Base-by-base conservation (phyloP, 2,888 invertebrate species). In the Opisthograptis luteolata region DNA sequence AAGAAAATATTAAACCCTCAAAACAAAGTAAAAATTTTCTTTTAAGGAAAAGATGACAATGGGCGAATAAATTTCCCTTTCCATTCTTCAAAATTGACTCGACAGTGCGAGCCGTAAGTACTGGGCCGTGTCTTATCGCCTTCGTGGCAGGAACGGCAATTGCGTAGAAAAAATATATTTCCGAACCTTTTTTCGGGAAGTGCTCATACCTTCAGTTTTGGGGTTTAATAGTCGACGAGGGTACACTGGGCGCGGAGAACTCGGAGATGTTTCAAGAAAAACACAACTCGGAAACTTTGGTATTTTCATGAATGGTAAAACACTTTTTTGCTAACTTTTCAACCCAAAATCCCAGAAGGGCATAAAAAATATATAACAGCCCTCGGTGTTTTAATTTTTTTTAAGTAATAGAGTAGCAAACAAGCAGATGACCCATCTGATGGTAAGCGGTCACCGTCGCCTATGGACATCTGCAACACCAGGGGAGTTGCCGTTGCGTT, bases 61-160 rank as follows among this genome's bases (percentile, higher is more conserved):
- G 45, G 32, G 39, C 45, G 37, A 25, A 47, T 41, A 47, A 32
- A 31, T 31, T 42, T 37, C 12, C 37, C 6, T 37, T 42, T 37
- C 36, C 30, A 31, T 37, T 25, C 15, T 13, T 12, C 10, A 8
- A 43, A 37, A 43, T 43, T 37, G 25, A 14, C 42, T 31, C 48
- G 45, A 37, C 27, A 15, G 12, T 8, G 19, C 28, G 22, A 13
- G 15, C 9, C 30, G 39, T 27, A 34, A 57, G 56, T 46, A 46
- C 22, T 19, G 8, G 35, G 5, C 30, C 56, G 46, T 57, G 56
- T 53, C 52, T 50, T 56, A 56, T 56, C 56, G 41, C 17, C 24
- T 32, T 19, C 30, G n/a, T 14, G 35, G 13, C 22, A 27, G 22
- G 15, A 37, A 32, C 10, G 14, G 6, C 3, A 15, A 41, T 32